Evolutionary conservation across 1,140 invertebrate species (phyloP).

Genomic region (Zaprionus africanus): DNA sequence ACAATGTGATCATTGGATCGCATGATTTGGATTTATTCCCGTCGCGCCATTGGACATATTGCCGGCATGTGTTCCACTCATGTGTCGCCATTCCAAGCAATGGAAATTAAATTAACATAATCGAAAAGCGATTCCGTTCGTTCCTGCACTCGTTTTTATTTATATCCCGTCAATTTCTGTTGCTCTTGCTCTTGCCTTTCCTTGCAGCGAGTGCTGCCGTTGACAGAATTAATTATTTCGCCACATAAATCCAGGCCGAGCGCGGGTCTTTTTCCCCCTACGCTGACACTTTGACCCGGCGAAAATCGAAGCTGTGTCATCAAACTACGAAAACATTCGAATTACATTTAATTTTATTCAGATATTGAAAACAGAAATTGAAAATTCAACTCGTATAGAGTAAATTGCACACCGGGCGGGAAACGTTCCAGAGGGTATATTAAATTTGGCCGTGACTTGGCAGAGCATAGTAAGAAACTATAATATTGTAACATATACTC

Average conservation of each 20-base stretch:
- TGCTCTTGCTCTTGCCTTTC: constrained; percentile 43
- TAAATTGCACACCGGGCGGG: neutral
- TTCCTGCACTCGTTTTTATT: constrained; percentile 46
- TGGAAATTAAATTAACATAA: constrained; percentile 76
- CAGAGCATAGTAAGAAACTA: too few relatives aligned
- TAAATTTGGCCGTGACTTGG: too few relatives aligned
- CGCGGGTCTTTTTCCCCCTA: constrained; percentile 7
- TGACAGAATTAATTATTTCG: constrained; percentile 82
- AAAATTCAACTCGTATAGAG: neutral
- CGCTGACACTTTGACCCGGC: constrained; percentile 22
- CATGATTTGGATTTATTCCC: constrained; percentile 82
- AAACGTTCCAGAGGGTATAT: too few relatives aligned
- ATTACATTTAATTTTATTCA: neutral
- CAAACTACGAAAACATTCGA: neutral
- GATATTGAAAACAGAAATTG: constrained; percentile 6
- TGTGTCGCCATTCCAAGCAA: constrained; percentile 50
- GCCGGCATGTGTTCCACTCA: constrained; percentile 78
- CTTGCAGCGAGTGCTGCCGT: constrained; percentile 61
- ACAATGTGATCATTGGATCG: constrained; percentile 82
- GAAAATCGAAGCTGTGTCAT: neutral
- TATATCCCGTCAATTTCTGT: constrained; percentile 66
- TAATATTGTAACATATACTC: too few relatives aligned
- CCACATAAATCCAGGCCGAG: constrained; percentile 69
- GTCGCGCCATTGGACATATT: constrained; percentile 79
- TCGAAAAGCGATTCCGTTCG: constrained; percentile 72